These are phyloP conservation scores for Spea hammondii DNA, from an alignment of 2,797 vertebrate species.

Conservation along the genomic window DNA sequence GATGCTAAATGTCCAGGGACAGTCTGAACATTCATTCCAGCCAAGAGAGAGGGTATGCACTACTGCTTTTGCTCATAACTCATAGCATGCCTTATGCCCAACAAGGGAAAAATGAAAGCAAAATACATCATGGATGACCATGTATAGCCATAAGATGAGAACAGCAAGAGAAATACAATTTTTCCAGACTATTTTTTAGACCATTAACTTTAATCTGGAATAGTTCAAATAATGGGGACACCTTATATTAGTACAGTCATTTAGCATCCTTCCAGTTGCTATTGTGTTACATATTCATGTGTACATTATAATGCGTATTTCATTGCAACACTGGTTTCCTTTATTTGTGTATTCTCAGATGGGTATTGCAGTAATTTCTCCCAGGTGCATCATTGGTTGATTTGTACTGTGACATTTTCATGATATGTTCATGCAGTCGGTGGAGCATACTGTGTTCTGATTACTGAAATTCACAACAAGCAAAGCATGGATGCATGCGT, in stretches of 20 bases:
- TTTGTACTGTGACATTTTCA: constrained; percentile 28
- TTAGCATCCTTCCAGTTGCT: constrained; percentile 8
- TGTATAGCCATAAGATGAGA: constrained; percentile 4
- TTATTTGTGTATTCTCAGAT: background rate
- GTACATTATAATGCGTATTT: constrained; percentile 11
- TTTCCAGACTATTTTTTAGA: background rate
- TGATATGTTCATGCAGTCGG: constrained; percentile 2
- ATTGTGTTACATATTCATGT: constrained; percentile 17
- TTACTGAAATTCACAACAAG: background rate
- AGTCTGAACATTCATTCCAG: constrained; percentile 5
- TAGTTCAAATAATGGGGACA: constrained; percentile 2
- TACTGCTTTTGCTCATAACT: background rate
- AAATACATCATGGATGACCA: background rate
- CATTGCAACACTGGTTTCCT: background rate
- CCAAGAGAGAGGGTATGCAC: background rate
- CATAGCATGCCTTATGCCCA: background rate
- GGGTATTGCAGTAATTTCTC: constrained; percentile 2
- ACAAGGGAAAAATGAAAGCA: constrained; percentile 6
- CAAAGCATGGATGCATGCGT: background rate
- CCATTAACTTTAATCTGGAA: background rate
- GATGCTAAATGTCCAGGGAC: constrained; percentile 11
- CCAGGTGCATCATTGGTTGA: constrained; percentile 23
- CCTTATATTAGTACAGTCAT: background rate
- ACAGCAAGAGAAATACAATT: background rate
- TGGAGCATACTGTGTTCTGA: background rate